Percentiles rank a stretch among this genome's conserved stretches.
Evolutionary conservation across 2,113 vertebrate genomes (phyloP).

Genomic region (Rhinogobius similis): DNA sequence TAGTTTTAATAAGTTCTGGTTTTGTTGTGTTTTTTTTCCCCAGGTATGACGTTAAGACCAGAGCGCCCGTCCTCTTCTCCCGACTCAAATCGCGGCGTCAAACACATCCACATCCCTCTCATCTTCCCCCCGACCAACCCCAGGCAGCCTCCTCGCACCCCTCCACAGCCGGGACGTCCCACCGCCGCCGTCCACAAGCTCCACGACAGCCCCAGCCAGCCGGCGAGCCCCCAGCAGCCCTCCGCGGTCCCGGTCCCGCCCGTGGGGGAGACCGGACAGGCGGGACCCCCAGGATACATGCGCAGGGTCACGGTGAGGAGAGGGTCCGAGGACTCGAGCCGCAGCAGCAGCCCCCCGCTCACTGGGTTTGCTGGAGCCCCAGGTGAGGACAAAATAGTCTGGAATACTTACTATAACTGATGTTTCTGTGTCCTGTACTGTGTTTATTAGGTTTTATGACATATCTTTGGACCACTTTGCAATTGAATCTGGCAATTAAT

Average conservation of each 20-base stretch:
- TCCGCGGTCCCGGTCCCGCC: constrained; percentile 36
- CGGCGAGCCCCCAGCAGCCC: constrained; percentile 45
- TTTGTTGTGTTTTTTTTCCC: constrained; percentile 23
- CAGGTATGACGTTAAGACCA: constrained; percentile 55
- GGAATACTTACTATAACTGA: neutral
- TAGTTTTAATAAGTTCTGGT: too few relatives aligned
- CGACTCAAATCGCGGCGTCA: constrained; percentile 51
- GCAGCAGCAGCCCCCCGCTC: constrained; percentile 60
- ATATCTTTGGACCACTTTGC: too few relatives aligned
- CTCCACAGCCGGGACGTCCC: constrained; percentile 42
- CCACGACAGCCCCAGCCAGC: constrained; percentile 30
- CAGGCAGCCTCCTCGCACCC: constrained; percentile 32
- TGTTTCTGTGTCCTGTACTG: too few relatives aligned
- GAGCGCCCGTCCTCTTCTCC: constrained; percentile 52
- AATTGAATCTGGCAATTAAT: too few relatives aligned
- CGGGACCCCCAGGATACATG: constrained; percentile 86
- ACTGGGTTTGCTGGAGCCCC: constrained; percentile 90
- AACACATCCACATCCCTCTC: constrained; percentile 74
- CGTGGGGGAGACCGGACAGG: constrained; percentile 87
- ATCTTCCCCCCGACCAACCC: constrained; percentile 55
- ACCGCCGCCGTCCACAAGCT: constrained; percentile 41
- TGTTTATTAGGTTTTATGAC: too few relatives aligned
- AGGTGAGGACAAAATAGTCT: constrained; percentile 69
- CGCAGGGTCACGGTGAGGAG: constrained; percentile 77
- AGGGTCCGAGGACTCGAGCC: constrained; percentile 71